These are phyloP conservation scores for Chromobotia macracanthus DNA, from an alignment of 2,797 vertebrate genomes.

Conservation along the genomic window DNA sequence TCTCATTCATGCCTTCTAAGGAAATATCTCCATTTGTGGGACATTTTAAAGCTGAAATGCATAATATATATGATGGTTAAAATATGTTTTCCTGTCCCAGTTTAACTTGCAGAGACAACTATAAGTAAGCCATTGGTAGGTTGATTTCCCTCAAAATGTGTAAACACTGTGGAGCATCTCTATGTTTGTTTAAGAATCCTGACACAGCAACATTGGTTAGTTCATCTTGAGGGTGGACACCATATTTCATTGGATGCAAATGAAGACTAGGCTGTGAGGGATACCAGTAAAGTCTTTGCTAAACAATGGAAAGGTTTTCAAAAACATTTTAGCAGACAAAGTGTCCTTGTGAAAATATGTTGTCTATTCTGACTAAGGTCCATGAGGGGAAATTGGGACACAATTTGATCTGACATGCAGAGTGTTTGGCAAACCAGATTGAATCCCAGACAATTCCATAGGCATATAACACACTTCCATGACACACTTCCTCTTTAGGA, in stretches of 20 bases:
- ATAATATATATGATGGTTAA: background rate
- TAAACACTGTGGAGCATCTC: background rate
- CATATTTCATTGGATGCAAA: background rate
- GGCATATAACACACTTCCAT: background rate
- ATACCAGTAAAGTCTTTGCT: no score
- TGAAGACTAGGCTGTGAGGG: no score
- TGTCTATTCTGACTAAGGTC: no score
- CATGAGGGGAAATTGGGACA: no score
- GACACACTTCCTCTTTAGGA: background rate
- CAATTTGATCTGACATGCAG: no score
- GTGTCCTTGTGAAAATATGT: no score
- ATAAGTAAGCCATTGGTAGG: background rate
- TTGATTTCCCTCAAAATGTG: background rate
- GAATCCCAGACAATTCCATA: background rate
- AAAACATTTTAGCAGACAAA: no score
- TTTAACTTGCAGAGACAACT: background rate
- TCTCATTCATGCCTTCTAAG: constrained; percentile 11
- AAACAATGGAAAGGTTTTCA: no score
- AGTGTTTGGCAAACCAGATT: no score
- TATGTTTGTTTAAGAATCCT: background rate
- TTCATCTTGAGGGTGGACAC: background rate
- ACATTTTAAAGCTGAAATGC: constrained; percentile 5
- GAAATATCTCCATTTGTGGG: constrained; percentile 22
- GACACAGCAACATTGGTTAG: background rate
- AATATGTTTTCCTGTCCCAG: background rate